Conservation (phyloP, 2,797 vertebrate species). For the Nyctibius grandis region DNA sequence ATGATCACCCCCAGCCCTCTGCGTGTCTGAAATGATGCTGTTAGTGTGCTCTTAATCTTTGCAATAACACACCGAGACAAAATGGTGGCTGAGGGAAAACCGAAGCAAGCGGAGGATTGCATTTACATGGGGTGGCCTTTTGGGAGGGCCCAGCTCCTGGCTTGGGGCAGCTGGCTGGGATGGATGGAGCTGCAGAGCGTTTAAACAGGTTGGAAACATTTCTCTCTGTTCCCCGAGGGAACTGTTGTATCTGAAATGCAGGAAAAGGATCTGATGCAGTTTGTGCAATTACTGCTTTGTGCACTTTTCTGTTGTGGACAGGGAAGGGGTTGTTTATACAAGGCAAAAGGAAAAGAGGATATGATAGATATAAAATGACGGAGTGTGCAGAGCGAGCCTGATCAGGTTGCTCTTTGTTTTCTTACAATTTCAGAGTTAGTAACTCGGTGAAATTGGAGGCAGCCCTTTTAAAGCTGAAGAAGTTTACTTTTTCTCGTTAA, state of each 20-base stretch:
- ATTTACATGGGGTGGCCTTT: background rate
- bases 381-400: fast-evolving
- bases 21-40: background rate
- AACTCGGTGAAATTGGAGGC: background rate
- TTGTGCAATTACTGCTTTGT: background rate
- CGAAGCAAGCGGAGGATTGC: fast-evolving
- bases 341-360: background rate
- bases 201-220: background rate
- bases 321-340: background rate
- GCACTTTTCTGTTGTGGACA: background rate
- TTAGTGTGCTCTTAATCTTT: background rate
- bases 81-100: background rate
- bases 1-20: background rate
- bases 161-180: fast-evolving
- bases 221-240: background rate
- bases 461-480: background rate
- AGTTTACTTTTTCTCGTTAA: background rate
- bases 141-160: background rate
- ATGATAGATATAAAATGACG: background rate
- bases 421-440: background rate
- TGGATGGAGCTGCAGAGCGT: fast-evolving
- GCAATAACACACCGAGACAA: background rate
- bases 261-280: background rate
- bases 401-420: background rate
- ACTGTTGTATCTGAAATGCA: background rate